These are phyloP conservation scores for Petrocephalus schoutedeni DNA, from an alignment of 2,797 vertebrate species.

Conservation along the genomic window DNA sequence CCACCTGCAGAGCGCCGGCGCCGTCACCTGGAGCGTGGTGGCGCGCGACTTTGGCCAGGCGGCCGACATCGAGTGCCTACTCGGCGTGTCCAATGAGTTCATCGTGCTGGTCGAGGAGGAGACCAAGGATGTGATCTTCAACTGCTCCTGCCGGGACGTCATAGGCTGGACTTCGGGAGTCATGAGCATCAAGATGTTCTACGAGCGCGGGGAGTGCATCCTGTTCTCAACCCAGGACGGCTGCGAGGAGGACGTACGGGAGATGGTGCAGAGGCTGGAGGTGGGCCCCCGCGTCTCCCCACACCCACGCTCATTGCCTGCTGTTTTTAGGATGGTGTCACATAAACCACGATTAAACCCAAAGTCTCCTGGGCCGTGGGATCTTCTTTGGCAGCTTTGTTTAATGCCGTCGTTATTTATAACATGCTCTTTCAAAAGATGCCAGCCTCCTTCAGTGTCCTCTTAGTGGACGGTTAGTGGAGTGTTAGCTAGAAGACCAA, in stretches of 20 bases:
- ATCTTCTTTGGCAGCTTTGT: neutral
- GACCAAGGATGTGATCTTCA: constrained; percentile 77
- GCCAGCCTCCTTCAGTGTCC: neutral
- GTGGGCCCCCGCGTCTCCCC: constrained; percentile 41
- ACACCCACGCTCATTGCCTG: neutral
- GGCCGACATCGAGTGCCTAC: constrained; percentile 71
- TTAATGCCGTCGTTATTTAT: neutral
- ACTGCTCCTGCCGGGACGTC: constrained; percentile 78
- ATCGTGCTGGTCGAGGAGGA: constrained; percentile 74
- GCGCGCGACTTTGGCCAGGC: constrained; percentile 71
- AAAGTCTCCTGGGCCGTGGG: neutral
- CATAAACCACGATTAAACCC: neutral
- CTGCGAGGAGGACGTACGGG: constrained; percentile 67
- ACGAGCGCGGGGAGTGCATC: constrained; percentile 75
- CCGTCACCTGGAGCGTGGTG: constrained; percentile 73
- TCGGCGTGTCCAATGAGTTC: constrained; percentile 76
- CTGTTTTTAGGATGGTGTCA: neutral
- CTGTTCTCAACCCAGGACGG: constrained; percentile 65
- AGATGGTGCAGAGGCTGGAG: constrained; percentile 70
- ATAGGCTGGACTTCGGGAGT: constrained; percentile 76
- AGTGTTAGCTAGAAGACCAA: neutral
- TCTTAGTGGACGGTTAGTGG: neutral
- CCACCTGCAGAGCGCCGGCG: constrained; percentile 69
- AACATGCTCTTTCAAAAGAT: neutral
- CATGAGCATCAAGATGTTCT: constrained; percentile 73